phyloP scores from a whole-genome alignment of 1,140 invertebrate species.

The Zaprionus vittiger region DNA sequence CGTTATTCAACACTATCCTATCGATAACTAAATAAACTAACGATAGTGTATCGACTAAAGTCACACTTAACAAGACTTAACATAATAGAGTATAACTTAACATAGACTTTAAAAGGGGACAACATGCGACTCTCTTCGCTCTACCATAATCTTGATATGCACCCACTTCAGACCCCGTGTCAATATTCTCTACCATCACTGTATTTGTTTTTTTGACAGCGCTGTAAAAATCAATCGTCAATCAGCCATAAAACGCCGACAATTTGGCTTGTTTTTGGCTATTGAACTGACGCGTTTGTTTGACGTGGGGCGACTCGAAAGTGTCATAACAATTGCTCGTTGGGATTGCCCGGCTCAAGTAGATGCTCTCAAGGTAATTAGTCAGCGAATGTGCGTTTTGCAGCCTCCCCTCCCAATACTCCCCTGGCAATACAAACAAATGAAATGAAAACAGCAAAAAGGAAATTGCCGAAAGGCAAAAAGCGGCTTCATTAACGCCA shows the following conservation, averaged over 20 bases:
- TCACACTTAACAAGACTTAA: no score
- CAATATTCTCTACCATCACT: background rate
- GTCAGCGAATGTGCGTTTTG: constrained; percentile 20
- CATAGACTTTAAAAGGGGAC: no score
- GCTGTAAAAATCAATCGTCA: constrained; percentile 60
- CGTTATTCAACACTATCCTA: no score
- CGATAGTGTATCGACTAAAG: no score
- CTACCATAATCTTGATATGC: no score
- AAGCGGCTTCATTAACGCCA: constrained; percentile 62
- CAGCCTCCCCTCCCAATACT: background rate
- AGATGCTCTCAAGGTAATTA: constrained; percentile 31
- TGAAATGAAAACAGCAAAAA: constrained; percentile 30
- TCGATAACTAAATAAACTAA: no score
- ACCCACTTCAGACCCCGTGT: background rate
- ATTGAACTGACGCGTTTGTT: background rate
- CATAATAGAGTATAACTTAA: no score
- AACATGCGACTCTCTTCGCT: no score
- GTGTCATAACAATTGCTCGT: constrained; percentile 38
- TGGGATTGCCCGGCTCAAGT: constrained; percentile 1
- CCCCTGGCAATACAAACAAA: constrained; percentile 22
- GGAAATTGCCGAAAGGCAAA: constrained; percentile 34
- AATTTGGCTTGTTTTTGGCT: constrained; percentile 35
- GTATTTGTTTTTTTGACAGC: background rate
- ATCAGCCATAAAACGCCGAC: constrained; percentile 60
- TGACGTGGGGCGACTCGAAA: background rate